phyloP scores from a whole-genome alignment of 2,888 invertebrate genomes.

The Sepiola atlantica region DNA sequence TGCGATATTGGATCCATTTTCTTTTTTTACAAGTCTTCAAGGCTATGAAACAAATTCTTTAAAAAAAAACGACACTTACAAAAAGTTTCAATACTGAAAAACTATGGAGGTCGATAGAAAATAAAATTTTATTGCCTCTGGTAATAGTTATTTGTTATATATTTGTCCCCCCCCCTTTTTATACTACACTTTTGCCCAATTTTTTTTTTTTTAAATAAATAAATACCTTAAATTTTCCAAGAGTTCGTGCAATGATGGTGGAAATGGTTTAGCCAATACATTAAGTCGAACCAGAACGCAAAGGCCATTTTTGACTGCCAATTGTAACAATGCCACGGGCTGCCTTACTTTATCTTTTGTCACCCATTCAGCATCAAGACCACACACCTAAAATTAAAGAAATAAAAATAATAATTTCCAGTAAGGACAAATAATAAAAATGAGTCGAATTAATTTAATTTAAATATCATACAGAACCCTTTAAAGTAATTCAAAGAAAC shows the following conservation, averaged over 20 bases:
- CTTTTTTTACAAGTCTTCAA: too few relatives aligned
- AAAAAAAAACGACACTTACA: too few relatives aligned
- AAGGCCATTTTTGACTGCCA: slow-evolving; percentile 82
- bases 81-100: too few relatives aligned
- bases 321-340: slow-evolving; percentile 83
- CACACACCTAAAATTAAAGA: slow-evolving; percentile 77
- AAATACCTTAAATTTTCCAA: slow-evolving; percentile 67
- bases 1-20: too few relatives aligned
- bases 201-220: neutral
- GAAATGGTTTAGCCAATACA: slow-evolving; percentile 79
- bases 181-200: too few relatives aligned
- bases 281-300: slow-evolving; percentile 83
- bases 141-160: too few relatives aligned
- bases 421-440: neutral
- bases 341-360: slow-evolving; percentile 78
- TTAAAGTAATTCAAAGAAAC: neutral
- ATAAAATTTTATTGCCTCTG: too few relatives aligned
- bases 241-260: slow-evolving; percentile 78
- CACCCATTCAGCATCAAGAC: slow-evolving; percentile 90
- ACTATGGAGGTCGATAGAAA: too few relatives aligned
- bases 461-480: neutral
- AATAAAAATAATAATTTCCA: neutral
- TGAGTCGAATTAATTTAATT: neutral
- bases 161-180: too few relatives aligned
- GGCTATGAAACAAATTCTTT: too few relatives aligned